Percentiles rank a stretch among this genome's conserved stretches.
Evolutionary conservation across 2,888 invertebrate species (phyloP).

Genomic region (Sphecodes monilicornis): DNA sequence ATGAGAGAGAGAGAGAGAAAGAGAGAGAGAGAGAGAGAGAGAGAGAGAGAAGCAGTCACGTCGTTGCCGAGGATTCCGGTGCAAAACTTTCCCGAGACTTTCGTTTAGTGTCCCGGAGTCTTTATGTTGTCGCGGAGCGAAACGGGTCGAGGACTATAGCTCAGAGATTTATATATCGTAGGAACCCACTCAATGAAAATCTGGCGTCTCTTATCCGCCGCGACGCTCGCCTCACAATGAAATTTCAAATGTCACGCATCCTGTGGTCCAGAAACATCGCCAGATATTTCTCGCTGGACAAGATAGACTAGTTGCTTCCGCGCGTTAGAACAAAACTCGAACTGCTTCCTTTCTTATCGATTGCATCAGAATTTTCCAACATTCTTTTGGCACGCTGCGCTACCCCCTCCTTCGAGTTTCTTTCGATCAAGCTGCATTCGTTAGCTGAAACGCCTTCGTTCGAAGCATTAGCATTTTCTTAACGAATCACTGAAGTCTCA

Average conservation of each 20-base stretch:
- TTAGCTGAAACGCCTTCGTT: neutral
- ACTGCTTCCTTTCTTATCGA: neutral
- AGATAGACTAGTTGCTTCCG: slow-evolving; percentile 16
- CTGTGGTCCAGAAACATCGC: slow-evolving; percentile 29
- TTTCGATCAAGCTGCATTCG: neutral
- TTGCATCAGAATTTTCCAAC: neutral
- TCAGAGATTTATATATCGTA: slow-evolving; percentile 46
- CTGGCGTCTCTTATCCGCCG: slow-evolving; percentile 54
- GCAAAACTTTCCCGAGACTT: slow-evolving; percentile 20
- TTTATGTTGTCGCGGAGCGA: slow-evolving; percentile 22
- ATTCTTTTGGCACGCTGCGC: neutral
- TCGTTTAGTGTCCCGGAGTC: slow-evolving; percentile 30
- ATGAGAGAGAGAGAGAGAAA: neutral
- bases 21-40: neutral
- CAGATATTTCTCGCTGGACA: slow-evolving; percentile 12
- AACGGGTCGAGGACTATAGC: slow-evolving; percentile 52
- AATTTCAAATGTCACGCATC: slow-evolving; percentile 50
- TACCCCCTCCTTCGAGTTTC: neutral
- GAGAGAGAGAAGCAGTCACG: neutral
- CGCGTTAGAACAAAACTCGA: neutral
- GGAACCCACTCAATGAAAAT: slow-evolving; percentile 56
- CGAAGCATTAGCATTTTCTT: neutral
- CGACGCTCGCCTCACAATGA: slow-evolving; percentile 47
- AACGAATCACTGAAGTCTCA: neutral
- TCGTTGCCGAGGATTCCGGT: slow-evolving; percentile 8